Percentiles rank a stretch among this genome's conserved stretches.
Conservation (phyloP, 1,140 invertebrate species). For the Drusus annulatus region DNA sequence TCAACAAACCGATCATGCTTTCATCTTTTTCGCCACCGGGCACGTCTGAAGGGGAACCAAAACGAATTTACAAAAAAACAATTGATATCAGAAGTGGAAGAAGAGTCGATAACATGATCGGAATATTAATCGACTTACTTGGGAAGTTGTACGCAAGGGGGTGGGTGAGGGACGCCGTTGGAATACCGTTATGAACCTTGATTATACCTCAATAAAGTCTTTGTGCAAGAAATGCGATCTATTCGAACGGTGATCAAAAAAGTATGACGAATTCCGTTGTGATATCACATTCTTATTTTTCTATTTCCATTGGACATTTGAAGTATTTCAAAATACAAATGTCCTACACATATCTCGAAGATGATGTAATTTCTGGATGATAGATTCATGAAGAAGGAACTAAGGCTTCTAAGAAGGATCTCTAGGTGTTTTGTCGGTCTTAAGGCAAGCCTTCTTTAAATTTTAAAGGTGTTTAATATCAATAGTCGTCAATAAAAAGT, state of each 20-base stretch:
- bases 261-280: background rate
- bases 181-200: conserved; percentile 56
- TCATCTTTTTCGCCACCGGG: conserved; percentile 49
- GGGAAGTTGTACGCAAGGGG: conserved; percentile 28
- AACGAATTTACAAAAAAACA: conserved; percentile 58
- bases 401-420: no score
- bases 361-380: no score
- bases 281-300: no score
- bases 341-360: no score
- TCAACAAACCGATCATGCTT: conserved; percentile 44
- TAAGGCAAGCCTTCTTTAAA: no score
- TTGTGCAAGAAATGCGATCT: conserved; percentile 27
- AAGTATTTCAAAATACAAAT: no score
- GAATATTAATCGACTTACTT: conserved; percentile 55
- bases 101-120: conserved; percentile 52
- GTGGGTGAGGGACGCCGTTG: conserved; percentile 22
- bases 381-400: no score
- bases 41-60: conserved; percentile 38
- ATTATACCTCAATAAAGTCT: conserved; percentile 49
- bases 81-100: conserved; percentile 56
- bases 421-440: no score
- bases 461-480: no score
- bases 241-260: background rate
- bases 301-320: no score
- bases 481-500: no score